A percentile compares a stretch with the other conserved stretches of the same genome.
phyloP scores from a whole-genome alignment of 2,888 invertebrate species.

The Leptogaster cylindrica region DNA sequence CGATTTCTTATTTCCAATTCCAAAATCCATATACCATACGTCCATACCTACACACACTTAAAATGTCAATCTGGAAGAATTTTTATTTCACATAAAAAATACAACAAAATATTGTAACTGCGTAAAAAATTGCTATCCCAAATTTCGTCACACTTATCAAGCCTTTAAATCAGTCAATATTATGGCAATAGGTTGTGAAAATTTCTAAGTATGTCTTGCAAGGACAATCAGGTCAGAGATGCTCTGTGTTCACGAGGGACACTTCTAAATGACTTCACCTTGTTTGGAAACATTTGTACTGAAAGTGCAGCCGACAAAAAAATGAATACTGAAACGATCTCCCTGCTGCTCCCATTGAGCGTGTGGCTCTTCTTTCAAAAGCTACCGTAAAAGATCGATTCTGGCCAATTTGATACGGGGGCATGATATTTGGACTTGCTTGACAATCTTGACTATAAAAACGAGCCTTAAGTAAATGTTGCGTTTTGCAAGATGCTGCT shows the following conservation, averaged over 20 bases:
- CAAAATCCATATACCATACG: no score
- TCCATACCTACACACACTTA: no score
- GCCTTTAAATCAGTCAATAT: conserved; percentile 4
- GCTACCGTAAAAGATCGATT: conserved; percentile 37
- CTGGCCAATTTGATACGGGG: conserved; percentile 17
- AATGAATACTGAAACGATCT: no score
- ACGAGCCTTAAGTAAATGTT: not conserved
- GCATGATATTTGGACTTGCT: conserved; percentile 6
- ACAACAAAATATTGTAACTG: not conserved
- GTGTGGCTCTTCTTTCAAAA: conserved; percentile 7
- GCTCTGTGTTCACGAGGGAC: not conserved
- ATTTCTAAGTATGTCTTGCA: not conserved
- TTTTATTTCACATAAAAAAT: not conserved
- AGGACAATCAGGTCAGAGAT: not conserved
- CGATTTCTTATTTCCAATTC: not conserved
- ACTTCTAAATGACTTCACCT: not conserved
- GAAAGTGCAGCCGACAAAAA: no score
- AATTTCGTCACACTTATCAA: conserved; percentile 34
- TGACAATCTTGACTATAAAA: not conserved
- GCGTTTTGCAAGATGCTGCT: no score
- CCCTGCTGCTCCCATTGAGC: not conserved
- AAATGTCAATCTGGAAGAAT: not conserved
- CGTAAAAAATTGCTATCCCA: conserved; percentile 6
- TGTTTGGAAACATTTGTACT: conserved; percentile 4
- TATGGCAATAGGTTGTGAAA: conserved; percentile 13